A percentile compares a stretch with the other conserved stretches of the same genome.
These are phyloP conservation scores for Bergia puertoricense DNA, from an alignment of 92 coral and sea anemone species.

Conservation along the genomic window DNA sequence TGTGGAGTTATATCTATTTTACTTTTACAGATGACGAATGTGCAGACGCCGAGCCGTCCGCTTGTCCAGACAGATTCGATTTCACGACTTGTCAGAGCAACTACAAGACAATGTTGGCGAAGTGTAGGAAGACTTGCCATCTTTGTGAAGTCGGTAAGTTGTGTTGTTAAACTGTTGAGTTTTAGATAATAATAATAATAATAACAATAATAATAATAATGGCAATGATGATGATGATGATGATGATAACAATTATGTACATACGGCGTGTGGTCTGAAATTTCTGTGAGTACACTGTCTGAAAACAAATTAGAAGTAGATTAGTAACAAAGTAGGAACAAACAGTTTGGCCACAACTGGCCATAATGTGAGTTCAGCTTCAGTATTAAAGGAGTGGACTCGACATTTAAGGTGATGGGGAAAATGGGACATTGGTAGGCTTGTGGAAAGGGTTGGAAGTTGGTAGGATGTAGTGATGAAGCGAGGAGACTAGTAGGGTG, in stretches of 20 bases:
- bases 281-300: not conserved
- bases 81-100: slow-evolving; percentile 2
- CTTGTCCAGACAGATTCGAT: slow-evolving; percentile 26
- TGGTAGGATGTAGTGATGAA: not conserved
- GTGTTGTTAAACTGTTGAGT: not conserved
- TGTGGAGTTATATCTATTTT: not conserved
- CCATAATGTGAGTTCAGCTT: not conserved
- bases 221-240: no score
- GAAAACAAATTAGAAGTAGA: not conserved
- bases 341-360: not conserved
- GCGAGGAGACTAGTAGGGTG: not conserved
- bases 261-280: no score
- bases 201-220: no score
- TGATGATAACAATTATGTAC: no score
- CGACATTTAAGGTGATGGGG: not conserved
- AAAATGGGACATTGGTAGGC: not conserved
- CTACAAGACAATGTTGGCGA: slow-evolving; percentile 12
- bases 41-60: slow-evolving; percentile 22
- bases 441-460: not conserved
- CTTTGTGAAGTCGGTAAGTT: slow-evolving; percentile 28
- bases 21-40: not conserved
- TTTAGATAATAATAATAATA: no score
- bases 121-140: slow-evolving; percentile 3
- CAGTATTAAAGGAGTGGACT: no score
- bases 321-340: not conserved